These are phyloP conservation scores for Leucophora obtusa DNA, from an alignment of 2,888 invertebrate genomes.

Conservation along the genomic window DNA sequence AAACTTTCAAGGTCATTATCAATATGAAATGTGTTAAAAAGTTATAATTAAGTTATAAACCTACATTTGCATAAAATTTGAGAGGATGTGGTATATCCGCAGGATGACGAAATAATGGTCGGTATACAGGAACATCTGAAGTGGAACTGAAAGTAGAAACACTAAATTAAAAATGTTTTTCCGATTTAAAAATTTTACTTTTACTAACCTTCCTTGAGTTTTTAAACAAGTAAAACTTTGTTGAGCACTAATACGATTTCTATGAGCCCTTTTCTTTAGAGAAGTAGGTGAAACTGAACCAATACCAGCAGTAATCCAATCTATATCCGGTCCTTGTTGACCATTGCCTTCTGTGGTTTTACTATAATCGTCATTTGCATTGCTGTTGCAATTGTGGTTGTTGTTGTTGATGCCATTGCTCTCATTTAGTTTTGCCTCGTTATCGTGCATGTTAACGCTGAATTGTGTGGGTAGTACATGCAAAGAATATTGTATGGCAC, in stretches of 20 bases:
- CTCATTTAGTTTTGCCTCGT: conserved; percentile 61
- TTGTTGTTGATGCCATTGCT: conserved; percentile 65
- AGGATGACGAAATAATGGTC: conserved; percentile 25
- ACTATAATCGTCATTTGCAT: conserved; percentile 45
- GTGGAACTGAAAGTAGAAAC: conserved; percentile 9
- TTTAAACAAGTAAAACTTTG: conserved; percentile 66
- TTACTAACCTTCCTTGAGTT: conserved; percentile 34
- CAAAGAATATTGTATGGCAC: conserved; percentile 87
- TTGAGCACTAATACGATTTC: conserved; percentile 61
- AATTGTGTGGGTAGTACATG: conserved; percentile 79
- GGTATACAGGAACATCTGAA: conserved; percentile 30
- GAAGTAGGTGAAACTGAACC: conserved; percentile 82
- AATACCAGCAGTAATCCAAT: conserved; percentile 86
- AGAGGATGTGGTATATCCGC: conserved; percentile 16
- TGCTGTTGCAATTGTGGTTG: conserved; percentile 7
- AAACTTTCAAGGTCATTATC: neutral
- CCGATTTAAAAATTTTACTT: neutral
- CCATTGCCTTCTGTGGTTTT: conserved; percentile 36
- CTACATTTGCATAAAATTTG: conserved; percentile 47
- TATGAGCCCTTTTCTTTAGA: conserved; percentile 72
- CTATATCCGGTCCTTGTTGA: conserved; percentile 84
- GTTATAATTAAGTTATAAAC: conserved; percentile 1
- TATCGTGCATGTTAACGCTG: conserved; percentile 32
- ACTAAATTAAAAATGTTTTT: neutral
- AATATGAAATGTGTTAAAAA: neutral